These are phyloP conservation scores for Diplodus sargus DNA, from an alignment of 2,797 vertebrate genomes.

Conservation along the genomic window DNA sequence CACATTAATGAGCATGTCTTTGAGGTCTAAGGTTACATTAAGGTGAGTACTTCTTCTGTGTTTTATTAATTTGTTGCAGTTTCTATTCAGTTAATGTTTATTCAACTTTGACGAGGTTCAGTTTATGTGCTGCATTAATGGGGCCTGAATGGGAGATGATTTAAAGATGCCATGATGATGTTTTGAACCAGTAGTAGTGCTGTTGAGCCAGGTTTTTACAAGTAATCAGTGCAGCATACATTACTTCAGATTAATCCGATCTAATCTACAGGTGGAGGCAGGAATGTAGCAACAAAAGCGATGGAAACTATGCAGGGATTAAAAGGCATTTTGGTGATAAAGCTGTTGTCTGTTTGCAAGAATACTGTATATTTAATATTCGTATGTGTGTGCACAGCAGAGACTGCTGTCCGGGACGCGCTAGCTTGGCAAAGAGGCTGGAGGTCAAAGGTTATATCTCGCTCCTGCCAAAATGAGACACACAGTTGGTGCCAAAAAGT, in stretches of 20 bases:
- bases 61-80: too few relatives aligned
- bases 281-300: background rate
- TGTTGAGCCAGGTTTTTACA: background rate
- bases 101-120: too few relatives aligned
- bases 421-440: background rate
- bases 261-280: background rate
- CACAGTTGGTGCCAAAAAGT: background rate
- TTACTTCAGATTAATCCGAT: too few relatives aligned
- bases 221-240: background rate
- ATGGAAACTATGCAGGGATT: background rate
- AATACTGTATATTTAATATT: background rate
- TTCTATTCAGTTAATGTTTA: too few relatives aligned
- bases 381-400: background rate
- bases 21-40: too few relatives aligned
- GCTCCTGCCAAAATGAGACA: background rate
- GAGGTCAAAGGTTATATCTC: background rate
- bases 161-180: background rate
- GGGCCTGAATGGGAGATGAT: too few relatives aligned
- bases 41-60: too few relatives aligned
- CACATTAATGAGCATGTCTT: background rate
- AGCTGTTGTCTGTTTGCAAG: background rate
- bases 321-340: background rate
- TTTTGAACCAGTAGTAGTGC: background rate
- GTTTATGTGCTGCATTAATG: too few relatives aligned
- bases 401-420: background rate